Evolutionary conservation across 2,888 invertebrate species (phyloP).

Genomic region (Tetheella fluctuosa): DNA sequence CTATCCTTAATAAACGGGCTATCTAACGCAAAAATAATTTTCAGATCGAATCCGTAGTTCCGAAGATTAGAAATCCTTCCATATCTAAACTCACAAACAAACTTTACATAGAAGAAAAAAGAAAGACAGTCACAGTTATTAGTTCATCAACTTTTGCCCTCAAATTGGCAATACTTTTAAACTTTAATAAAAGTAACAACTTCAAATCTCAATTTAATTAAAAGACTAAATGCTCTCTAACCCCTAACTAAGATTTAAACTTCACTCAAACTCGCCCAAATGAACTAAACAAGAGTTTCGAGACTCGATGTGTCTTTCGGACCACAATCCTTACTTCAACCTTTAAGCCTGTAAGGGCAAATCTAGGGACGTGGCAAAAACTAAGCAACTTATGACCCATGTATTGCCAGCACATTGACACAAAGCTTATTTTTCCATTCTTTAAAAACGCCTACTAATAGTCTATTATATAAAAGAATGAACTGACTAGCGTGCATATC

Average conservation of each 20-base stretch:
- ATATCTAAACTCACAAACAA: too few relatives aligned
- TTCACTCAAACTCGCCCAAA: constrained; percentile 32
- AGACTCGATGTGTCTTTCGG: constrained; percentile 41
- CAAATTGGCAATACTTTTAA: not conserved
- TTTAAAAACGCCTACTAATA: too few relatives aligned
- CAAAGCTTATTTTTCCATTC: not conserved
- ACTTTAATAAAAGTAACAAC: not conserved
- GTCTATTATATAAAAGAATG: too few relatives aligned
- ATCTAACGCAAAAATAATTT: too few relatives aligned
- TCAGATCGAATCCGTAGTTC: too few relatives aligned
- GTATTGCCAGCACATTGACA: not conserved
- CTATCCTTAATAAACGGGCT: too few relatives aligned
- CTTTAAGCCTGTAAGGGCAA: constrained; percentile 16
- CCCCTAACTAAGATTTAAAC: constrained; percentile 36
- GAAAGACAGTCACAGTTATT: too few relatives aligned
- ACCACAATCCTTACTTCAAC: constrained; percentile 27
- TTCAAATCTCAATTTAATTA: not conserved
- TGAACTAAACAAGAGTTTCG: constrained; percentile 34
- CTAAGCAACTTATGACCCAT: not conserved
- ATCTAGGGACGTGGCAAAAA: constrained; percentile 13
- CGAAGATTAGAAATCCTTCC: too few relatives aligned
- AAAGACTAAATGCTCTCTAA: constrained; percentile 21
- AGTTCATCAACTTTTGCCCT: too few relatives aligned
- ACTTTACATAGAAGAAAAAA: too few relatives aligned
- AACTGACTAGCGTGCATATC: too few relatives aligned